Evolutionary conservation across 2,888 invertebrate genomes (phyloP).

Genomic region (Oxyscelio sp.): DNA sequence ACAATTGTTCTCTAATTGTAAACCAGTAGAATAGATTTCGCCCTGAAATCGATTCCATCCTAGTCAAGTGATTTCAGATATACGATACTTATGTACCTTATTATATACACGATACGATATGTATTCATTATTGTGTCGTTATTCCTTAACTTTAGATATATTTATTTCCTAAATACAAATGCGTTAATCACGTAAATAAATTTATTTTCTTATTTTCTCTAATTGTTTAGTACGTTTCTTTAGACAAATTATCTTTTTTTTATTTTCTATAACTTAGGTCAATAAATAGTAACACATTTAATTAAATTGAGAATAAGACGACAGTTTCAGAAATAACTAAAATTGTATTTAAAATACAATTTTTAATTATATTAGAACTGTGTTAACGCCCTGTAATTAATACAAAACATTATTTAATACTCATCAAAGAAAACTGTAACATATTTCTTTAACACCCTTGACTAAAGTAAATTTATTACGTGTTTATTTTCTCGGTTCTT

Average conservation of each 20-base stretch:
- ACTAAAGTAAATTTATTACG: constrained; percentile 27
- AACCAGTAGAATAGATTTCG: constrained; percentile 21
- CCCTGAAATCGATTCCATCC: constrained; percentile 27
- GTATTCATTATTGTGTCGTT: neutral
- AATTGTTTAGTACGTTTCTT: no score
- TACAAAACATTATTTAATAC: no score
- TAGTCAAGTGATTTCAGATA: constrained; percentile 15
- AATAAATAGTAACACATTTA: no score
- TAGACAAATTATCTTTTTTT: no score
- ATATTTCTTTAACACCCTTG: neutral
- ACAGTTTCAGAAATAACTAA: no score
- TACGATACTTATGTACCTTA: neutral
- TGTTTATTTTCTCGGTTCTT: constrained; percentile 19
- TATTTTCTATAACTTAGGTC: no score
- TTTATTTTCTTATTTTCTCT: no score
- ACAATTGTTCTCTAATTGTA: constrained; percentile 54
- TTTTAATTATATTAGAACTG: no score
- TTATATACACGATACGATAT: constrained; percentile 5
- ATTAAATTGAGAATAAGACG: no score
- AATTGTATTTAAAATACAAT: no score
- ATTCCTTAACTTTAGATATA: neutral
- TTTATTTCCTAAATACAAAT: neutral
- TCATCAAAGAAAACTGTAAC: no score
- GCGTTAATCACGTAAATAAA: neutral
- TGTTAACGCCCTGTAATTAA: no score